A percentile compares a stretch with the other conserved stretches of the same genome.
Evolutionary conservation across 2,113 vertebrate species (phyloP).

Genomic region (Naja naja): DNA sequence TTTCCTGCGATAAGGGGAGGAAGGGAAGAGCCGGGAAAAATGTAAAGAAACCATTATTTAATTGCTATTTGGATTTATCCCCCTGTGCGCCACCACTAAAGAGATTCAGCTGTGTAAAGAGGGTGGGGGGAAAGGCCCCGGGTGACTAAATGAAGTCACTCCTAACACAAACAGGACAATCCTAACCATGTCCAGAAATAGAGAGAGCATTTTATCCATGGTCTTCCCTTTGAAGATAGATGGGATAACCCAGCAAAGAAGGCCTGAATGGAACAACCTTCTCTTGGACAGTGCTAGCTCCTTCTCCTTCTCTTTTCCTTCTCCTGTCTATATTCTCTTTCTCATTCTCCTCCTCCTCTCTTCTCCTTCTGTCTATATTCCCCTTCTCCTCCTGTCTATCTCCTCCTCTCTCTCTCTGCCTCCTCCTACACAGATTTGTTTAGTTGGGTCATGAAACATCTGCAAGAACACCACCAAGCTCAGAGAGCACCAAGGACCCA

Average conservation of each 20-base stretch:
- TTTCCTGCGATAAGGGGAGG: conserved; percentile 35
- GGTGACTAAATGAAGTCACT: background rate
- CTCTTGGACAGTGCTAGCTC: background rate
- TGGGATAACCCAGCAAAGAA: background rate
- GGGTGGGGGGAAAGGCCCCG: accelerated
- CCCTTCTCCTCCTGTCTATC: too few relatives aligned
- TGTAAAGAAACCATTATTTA: conserved; percentile 35
- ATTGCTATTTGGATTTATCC: conserved; percentile 3
- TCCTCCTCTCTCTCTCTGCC: too few relatives aligned
- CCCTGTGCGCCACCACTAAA: background rate
- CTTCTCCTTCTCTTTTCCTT: too few relatives aligned
- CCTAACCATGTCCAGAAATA: background rate
- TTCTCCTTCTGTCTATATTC: too few relatives aligned
- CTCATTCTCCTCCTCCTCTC: too few relatives aligned
- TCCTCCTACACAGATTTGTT: too few relatives aligned
- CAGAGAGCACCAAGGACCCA: too few relatives aligned
- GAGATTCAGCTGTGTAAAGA: background rate
- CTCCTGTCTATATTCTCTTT: too few relatives aligned
- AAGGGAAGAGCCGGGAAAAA: background rate
- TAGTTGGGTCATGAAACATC: too few relatives aligned
- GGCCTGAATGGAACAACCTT: background rate
- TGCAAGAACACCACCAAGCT: too few relatives aligned
- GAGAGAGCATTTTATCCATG: background rate
- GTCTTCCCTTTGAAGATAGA: background rate
- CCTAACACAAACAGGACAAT: background rate